Conservation (phyloP, 2,797 vertebrate genomes). For the Squalus acanthias region DNA sequence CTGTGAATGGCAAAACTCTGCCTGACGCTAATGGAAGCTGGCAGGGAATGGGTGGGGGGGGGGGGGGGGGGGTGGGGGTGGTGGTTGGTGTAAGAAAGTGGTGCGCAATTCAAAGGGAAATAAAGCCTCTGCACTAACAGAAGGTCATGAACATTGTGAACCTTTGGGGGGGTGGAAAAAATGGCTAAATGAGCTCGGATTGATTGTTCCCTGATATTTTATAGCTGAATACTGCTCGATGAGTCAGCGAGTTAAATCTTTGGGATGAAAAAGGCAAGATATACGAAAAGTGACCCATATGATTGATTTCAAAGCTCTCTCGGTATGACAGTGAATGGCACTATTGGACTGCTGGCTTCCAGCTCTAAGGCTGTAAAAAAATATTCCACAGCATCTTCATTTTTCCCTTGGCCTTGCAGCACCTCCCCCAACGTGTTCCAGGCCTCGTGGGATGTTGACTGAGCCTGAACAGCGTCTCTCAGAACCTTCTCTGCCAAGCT, state of each 20-base stretch:
- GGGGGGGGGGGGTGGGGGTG: background rate
- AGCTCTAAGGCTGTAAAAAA: constrained; percentile 88
- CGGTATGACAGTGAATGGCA: constrained; percentile 86
- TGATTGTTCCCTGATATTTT: constrained; percentile 16
- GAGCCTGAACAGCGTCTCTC: constrained; percentile 75
- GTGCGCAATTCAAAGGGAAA: background rate
- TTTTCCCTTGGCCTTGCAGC: constrained; percentile 71
- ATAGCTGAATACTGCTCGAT: background rate
- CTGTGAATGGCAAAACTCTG: background rate
- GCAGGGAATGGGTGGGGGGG: background rate
- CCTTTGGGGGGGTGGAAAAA: background rate
- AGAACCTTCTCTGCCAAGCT: constrained; percentile 86
- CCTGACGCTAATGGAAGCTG: background rate
- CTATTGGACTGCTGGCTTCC: constrained; percentile 84
- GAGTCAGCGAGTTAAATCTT: background rate
- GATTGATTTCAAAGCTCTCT: constrained; percentile 71
- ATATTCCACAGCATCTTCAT: constrained; percentile 79
- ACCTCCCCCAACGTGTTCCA: constrained; percentile 90
- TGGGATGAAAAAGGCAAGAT: background rate
- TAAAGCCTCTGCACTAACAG: no score
- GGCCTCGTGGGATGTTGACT: constrained; percentile 80
- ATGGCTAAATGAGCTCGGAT: background rate
- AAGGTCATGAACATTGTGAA: background rate
- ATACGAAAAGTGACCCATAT: background rate
- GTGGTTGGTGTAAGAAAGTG: background rate